Percentiles rank a stretch among this genome's conserved stretches.
phyloP scores from a whole-genome alignment of 2,113 vertebrate genomes.

The Elephantulus edwardii region DNA sequence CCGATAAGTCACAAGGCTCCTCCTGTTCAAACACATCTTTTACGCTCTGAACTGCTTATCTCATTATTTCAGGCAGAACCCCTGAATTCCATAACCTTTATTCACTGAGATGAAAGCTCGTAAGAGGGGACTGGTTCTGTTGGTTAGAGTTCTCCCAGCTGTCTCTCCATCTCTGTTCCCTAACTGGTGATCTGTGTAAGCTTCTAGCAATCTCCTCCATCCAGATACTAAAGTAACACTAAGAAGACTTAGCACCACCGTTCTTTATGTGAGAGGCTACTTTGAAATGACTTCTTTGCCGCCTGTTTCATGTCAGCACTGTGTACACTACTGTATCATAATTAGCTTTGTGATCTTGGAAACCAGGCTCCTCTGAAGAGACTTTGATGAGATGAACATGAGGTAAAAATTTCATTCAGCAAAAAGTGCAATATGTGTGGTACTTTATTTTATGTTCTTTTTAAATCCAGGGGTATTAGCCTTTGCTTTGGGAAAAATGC shows the following conservation, averaged over 20 bases:
- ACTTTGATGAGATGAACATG: constrained; percentile 82
- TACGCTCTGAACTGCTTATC: constrained; percentile 27
- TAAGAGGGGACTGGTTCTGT: background rate
- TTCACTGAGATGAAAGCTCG: background rate
- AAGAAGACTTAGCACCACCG: constrained; percentile 46
- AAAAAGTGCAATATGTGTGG: constrained; percentile 88
- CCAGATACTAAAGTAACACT: constrained; percentile 60
- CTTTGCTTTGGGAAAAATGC: constrained; percentile 82
- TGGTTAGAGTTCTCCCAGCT: background rate
- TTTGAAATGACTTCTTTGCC: constrained; percentile 67
- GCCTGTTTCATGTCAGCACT: constrained; percentile 60
- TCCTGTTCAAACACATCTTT: background rate
- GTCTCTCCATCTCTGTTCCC: constrained; percentile 9
- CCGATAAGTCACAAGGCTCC: background rate
- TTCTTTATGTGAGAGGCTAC: constrained; percentile 31
- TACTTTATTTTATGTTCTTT: constrained; percentile 81
- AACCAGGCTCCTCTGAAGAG: constrained; percentile 83
- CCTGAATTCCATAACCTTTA: background rate
- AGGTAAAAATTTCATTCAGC: constrained; percentile 83
- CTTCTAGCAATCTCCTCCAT: constrained; percentile 60
- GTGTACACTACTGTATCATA: constrained; percentile 81
- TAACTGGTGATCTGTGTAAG: constrained; percentile 14
- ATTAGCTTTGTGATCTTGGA: constrained; percentile 79
- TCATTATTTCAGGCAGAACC: constrained; percentile 26
- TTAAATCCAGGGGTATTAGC: constrained; percentile 82